Percentiles rank a stretch among this genome's conserved stretches.
Evolutionary conservation across 2,113 vertebrate genomes (phyloP).

Genomic region (Sminthopsis crassicaudata): DNA sequence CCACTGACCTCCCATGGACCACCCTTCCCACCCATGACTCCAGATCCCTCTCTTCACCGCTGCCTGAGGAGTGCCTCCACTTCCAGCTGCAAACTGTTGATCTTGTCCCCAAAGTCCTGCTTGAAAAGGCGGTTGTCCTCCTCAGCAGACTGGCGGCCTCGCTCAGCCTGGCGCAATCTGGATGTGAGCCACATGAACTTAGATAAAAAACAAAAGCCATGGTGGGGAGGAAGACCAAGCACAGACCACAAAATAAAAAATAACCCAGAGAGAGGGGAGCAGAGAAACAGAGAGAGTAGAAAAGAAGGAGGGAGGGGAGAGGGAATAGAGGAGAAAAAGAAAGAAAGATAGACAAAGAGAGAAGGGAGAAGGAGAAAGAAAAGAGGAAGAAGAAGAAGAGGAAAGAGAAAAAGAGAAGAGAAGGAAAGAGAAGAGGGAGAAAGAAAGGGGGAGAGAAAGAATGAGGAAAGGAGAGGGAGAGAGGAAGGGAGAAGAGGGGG

Average conservation of each 20-base stretch:
- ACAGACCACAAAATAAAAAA: constrained; percentile 79
- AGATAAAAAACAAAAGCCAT: constrained; percentile 92
- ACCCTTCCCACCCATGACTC: constrained; percentile 19
- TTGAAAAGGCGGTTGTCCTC: constrained; percentile 98
- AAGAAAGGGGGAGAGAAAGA: constrained; percentile 41
- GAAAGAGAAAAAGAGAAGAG: constrained; percentile 42
- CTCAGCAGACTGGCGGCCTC: constrained; percentile 88
- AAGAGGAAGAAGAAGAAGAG: constrained; percentile 50
- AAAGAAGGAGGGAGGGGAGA: constrained; percentile 43
- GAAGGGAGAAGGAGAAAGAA: constrained; percentile 71
- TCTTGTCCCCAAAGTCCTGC: constrained; percentile 98
- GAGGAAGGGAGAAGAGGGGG: constrained; percentile 63
- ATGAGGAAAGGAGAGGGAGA: constrained; percentile 52
- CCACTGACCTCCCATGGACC: constrained; percentile 30
- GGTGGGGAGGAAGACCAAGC: constrained; percentile 85
- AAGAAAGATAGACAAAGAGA: background rate
- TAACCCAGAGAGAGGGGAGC: constrained; percentile 75
- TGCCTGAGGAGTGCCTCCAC: constrained; percentile 91
- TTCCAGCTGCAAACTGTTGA: constrained; percentile 94
- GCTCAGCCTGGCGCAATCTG: constrained; percentile 95
- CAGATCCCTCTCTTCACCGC: constrained; percentile 86
- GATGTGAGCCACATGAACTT: constrained; percentile 94
- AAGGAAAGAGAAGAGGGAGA: constrained; percentile 69
- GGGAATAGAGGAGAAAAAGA: constrained; percentile 31
- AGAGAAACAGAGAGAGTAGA: too few relatives aligned